Evolutionary conservation across 64 coral and sea anemone genomes (phyloP).

Genomic region (Catalaphyllia jardinei): DNA sequence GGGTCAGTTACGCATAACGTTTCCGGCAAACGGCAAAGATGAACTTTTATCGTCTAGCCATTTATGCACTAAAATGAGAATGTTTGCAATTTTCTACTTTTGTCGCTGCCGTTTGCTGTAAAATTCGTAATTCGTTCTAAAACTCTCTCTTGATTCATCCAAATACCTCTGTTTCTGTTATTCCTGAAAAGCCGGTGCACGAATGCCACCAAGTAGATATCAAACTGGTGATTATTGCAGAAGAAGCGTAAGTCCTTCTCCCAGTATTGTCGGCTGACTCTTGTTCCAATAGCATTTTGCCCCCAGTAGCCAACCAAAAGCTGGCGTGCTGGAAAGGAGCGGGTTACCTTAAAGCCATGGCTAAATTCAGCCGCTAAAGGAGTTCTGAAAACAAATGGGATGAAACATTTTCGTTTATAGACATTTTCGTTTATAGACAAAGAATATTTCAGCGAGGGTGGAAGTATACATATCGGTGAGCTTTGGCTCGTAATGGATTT

Average conservation of each 20-base stretch:
- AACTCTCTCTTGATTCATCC: too few relatives aligned
- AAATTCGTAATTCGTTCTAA: too few relatives aligned
- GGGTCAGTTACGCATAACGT: too few relatives aligned
- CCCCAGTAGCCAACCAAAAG: conserved; percentile 64
- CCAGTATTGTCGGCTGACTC: conserved; percentile 27
- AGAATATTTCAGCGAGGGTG: too few relatives aligned
- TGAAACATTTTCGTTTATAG: neutral
- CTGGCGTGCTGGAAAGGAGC: conserved; percentile 2
- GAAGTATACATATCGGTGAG: too few relatives aligned
- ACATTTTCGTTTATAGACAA: too few relatives aligned
- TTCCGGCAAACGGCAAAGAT: too few relatives aligned
- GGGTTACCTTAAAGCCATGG: neutral
- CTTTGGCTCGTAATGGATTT: too few relatives aligned
- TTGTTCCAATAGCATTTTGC: conserved; percentile 50
- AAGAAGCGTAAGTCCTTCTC: conserved; percentile 37
- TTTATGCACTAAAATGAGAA: too few relatives aligned
- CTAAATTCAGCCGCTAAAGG: neutral
- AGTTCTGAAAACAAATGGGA: neutral
- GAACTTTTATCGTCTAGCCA: too few relatives aligned
- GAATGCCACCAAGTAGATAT: conserved; percentile 59
- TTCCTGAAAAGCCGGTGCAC: conserved; percentile 24
- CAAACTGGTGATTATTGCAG: conserved; percentile 55
- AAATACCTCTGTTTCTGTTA: conserved; percentile 30
- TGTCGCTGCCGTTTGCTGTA: too few relatives aligned
- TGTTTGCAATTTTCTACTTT: too few relatives aligned